A percentile compares a stretch with the other conserved stretches of the same genome.
Conservation (phyloP, 2,797 vertebrate species). For the Pangasius mekongensis region DNA sequence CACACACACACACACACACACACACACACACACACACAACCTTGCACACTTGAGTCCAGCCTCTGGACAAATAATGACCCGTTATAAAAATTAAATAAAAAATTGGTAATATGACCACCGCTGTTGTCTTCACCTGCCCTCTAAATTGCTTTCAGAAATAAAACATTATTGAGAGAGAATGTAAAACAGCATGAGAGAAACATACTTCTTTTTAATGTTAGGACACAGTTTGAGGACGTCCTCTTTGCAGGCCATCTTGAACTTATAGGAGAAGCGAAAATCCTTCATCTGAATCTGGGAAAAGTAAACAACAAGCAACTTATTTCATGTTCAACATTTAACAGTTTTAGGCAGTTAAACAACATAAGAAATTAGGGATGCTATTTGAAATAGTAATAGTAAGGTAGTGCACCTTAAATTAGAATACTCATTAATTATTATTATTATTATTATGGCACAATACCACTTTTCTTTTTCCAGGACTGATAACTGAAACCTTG, state of each 20-base stretch:
- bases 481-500: not conserved
- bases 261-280: slow-evolving; percentile 97
- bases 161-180: not conserved
- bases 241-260: slow-evolving; percentile 98
- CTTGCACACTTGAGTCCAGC: not conserved
- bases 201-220: slow-evolving; percentile 98
- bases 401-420: not conserved
- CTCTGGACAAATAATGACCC: not conserved
- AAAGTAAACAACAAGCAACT: not conserved
- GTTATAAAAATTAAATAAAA: not conserved
- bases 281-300: slow-evolving; percentile 96
- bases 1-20: no score
- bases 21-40: not conserved
- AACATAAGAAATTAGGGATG: no score
- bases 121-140: not conserved
- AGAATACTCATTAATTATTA: not conserved
- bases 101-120: not conserved
- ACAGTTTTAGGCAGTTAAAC: not conserved
- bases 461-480: not conserved
- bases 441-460: not conserved
- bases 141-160: not conserved
- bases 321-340: no score
- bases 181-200: slow-evolving; percentile 13
- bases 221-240: slow-evolving; percentile 96
- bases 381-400: not conserved